phyloP scores from a whole-genome alignment of 2,888 invertebrate genomes.

The Hoplodrina blanda region DNA sequence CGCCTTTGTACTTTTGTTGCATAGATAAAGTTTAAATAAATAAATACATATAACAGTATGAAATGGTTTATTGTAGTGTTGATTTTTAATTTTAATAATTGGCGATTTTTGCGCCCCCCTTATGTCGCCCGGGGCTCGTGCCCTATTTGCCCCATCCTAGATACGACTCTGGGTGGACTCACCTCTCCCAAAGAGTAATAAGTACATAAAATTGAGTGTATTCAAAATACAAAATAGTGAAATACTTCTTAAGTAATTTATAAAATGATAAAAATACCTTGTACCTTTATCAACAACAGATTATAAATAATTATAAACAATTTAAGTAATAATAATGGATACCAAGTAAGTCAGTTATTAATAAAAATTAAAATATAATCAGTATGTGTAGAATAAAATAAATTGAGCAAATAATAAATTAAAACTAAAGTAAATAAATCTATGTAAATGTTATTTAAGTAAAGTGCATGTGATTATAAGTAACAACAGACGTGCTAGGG shows the following conservation, averaged over 20 bases:
- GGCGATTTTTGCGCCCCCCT: no score
- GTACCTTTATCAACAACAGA: not conserved
- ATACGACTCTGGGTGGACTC: no score
- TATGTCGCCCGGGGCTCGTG: no score
- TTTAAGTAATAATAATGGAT: not conserved
- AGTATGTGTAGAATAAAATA: not conserved
- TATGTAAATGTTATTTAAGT: slow-evolving; percentile 22
- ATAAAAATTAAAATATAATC: slow-evolving; percentile 9
- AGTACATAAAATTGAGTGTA: slow-evolving; percentile 3
- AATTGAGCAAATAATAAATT: slow-evolving; percentile 35
- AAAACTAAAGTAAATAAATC: slow-evolving; percentile 12
- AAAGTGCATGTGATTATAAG: slow-evolving; percentile 9
- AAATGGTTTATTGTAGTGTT: no score
- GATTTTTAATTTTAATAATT: no score
- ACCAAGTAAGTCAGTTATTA: not conserved
- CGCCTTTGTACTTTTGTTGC: no score
- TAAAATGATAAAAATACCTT: not conserved
- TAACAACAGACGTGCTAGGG: not conserved
- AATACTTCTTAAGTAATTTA: not conserved
- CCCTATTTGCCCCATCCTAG: no score
- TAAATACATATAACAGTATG: no score
- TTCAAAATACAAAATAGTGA: not conserved
- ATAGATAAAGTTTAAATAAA: no score
- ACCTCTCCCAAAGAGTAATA: not conserved
- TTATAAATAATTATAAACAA: slow-evolving; percentile 1